A percentile compares a stretch with the other conserved stretches of the same genome.
phyloP scores from a whole-genome alignment of 2,888 invertebrate species.

The Dascillus cervinus region DNA sequence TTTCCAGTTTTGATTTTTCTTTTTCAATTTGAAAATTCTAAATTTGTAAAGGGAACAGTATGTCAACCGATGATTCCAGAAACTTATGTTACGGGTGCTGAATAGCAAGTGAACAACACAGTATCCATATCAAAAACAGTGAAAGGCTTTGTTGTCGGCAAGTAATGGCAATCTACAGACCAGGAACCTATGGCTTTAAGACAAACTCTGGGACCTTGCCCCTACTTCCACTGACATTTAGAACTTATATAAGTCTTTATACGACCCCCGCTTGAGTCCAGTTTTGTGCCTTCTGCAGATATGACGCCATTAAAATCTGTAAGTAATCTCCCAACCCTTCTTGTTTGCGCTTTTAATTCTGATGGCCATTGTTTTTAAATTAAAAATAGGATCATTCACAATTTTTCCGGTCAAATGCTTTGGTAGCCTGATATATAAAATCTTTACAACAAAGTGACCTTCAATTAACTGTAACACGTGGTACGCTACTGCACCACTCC shows the following conservation, averaged over 20 bases:
- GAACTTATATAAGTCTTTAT: conserved; percentile 38
- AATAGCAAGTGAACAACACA: conserved; percentile 7
- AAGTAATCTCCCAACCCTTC: conserved; percentile 30
- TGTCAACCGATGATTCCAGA: conserved; percentile 7
- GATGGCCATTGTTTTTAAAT: conserved; percentile 8
- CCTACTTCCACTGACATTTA: conserved; percentile 30
- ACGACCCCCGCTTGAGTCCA: conserved; percentile 39
- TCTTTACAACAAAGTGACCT: too few relatives aligned
- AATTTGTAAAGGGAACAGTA: too few relatives aligned
- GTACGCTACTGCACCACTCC: too few relatives aligned
- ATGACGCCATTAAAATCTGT: conserved; percentile 39
- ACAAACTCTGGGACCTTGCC: conserved; percentile 41
- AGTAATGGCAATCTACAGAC: conserved; percentile 20
- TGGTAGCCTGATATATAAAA: too few relatives aligned
- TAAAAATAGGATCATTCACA: too few relatives aligned
- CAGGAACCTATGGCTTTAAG: conserved; percentile 33
- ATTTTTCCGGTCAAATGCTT: too few relatives aligned
- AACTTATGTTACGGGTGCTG: conserved; percentile 7
- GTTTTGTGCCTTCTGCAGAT: conserved; percentile 35
- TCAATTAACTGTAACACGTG: too few relatives aligned
- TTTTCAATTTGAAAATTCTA: too few relatives aligned
- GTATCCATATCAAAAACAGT: conserved; percentile 16
- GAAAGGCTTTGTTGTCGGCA: conserved; percentile 23
- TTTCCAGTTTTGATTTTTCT: too few relatives aligned
- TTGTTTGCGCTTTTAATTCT: conserved; percentile 11